phyloP scores from a whole-genome alignment of 1,140 invertebrate species.

The Argopecten irradians region DNA sequence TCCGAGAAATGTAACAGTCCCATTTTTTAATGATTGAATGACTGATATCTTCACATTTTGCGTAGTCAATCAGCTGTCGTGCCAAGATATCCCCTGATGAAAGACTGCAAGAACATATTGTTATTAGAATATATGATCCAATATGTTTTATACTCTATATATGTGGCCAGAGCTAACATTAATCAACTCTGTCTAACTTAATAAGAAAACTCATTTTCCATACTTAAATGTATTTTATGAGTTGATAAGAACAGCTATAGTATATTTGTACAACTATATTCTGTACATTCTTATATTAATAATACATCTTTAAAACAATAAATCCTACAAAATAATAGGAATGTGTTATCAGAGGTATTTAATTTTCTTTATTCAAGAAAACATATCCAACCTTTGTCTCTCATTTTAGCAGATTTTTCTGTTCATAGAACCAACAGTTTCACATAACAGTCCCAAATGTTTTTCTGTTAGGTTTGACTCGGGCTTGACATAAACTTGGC shows the following conservation, averaged over 20 bases:
- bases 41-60: slow-evolving; percentile 57
- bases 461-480: slow-evolving; percentile 59
- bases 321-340: not conserved
- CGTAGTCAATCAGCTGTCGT: slow-evolving; percentile 57
- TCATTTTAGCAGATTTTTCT: slow-evolving; percentile 63
- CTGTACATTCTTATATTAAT: not conserved
- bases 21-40: slow-evolving; percentile 51
- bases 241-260: not conserved
- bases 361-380: not conserved
- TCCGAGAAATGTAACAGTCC: slow-evolving; percentile 57
- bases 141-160: not conserved
- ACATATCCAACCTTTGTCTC: slow-evolving; percentile 62
- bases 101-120: not conserved
- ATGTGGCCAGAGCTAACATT: not conserved
- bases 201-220: not conserved
- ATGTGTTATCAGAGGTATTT: not conserved
- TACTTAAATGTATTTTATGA: not conserved
- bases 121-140: not conserved
- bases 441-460: slow-evolving; percentile 62
- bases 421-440: slow-evolving; percentile 60
- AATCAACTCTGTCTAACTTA: not conserved
- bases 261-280: not conserved
- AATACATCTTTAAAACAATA: not conserved
- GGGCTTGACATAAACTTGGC: slow-evolving; percentile 59
- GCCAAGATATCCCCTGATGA: slow-evolving; percentile 63